Conservation (phyloP, 2,113 vertebrate genomes). For the Hippopotamus amphibius region DNA sequence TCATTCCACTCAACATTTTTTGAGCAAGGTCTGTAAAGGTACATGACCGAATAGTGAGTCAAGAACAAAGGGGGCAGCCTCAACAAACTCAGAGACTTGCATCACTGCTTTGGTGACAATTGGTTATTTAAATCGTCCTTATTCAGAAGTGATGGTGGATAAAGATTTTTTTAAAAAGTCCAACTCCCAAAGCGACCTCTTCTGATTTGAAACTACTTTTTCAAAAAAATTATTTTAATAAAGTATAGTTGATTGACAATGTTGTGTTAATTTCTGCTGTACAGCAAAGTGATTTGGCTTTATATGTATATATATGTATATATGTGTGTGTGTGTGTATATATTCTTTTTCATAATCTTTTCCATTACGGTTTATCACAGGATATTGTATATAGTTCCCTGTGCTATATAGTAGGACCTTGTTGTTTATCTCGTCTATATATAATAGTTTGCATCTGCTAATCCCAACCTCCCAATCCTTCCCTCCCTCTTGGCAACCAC, state of each 20-base stretch:
- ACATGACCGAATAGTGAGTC: neutral
- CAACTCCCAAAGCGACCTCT: neutral
- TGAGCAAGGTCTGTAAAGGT: constrained; percentile 10
- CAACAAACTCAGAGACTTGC: neutral
- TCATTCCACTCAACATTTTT: neutral
- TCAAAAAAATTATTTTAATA: neutral
- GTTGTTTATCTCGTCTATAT: neutral
- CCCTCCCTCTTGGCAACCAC: neutral
- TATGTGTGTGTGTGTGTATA: neutral
- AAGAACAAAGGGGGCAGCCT: neutral
- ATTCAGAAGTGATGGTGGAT: neutral
- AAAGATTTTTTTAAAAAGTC: neutral
- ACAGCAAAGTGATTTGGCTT: neutral
- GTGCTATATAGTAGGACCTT: neutral
- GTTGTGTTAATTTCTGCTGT: neutral
- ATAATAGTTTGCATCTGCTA: neutral
- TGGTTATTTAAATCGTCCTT: constrained; percentile 30
- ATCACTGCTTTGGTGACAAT: neutral
- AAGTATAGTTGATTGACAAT: neutral
- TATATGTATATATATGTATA: neutral
- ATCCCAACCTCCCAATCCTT: neutral
- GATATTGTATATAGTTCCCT: neutral
- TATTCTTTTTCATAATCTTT: neutral
- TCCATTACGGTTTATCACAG: neutral
- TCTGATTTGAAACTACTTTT: neutral